Base-by-base conservation (phyloP, 2,888 invertebrate species). In the Lithosia quadra region DNA sequence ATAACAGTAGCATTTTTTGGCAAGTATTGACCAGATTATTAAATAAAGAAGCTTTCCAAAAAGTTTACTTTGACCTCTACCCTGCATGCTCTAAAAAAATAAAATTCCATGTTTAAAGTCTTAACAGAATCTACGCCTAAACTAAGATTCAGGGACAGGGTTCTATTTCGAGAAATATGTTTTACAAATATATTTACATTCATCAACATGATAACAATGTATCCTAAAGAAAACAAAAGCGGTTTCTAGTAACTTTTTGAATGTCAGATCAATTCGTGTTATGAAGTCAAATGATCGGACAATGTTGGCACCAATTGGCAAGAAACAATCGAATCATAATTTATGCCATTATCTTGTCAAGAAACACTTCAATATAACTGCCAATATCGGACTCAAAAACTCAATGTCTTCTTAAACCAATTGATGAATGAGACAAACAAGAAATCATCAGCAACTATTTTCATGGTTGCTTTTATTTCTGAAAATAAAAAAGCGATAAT, bases 251-350 rank as follows among this genome's bases (percentile, higher is more conserved):
- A 33, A 62, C 49, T n/a, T 21, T 63, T 43, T 39, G 43, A 43
- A 61, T 62, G 33, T 63, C 63, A 49, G 21, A 22, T 21, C 9
- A 21, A 63, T 63, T 63, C 15, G 34, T 28, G 57, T 58, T 33
- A 58, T 33, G 57, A n/a, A 28, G 33, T 58, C 57, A 33, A 24
- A 13, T 0, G n/a, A 28, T 49, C 43, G 28, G 22, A 55, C 15
- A 21, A 34, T 53, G 55, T 55, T 55, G 53, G 63, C 63, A 55
- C 53, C 18, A 24, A 43, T n/a, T 15, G 15, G 15, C 10, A 28
- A 24, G 3, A 10, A 1, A 55, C 8, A n/a, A n/a, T n/a, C n/a
- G n/a, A n/a, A 11, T 13, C 24, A 15, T 33, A 33, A 49, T 49
- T 28, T n/a, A 49, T 18, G 43, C 28, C 28, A 62, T 11, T 49